Base-by-base conservation (phyloP, 2,888 invertebrate genomes). In the Seira ritae region DNA sequence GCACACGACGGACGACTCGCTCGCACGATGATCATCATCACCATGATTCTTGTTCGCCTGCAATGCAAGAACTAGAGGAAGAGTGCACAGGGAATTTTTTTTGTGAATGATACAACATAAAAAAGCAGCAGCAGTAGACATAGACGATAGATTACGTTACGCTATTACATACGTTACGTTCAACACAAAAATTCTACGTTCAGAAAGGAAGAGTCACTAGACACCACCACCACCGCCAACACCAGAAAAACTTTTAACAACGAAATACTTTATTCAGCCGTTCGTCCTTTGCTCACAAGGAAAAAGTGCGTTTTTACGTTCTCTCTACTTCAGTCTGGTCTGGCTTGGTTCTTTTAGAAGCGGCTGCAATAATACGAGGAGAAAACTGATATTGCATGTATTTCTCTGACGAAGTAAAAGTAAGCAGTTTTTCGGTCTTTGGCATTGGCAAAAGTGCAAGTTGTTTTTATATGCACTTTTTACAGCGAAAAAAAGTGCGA, bases 391-490 rank as follows among this genome's bases (percentile, higher is more conserved):
- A 46, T 66, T 65, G 20, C 8, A 31, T 31, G 31, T 31, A 31
- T 66, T 31, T 24, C 24, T 24, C 15, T 24, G 60, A 1, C 24
- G 31, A 1, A 55, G 55, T 10, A 60, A 6, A 10, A 23, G 60
- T 24, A 20, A 62, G 73, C 73, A 67, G 37, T 68, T 80, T 72
- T 75, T 69, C 70, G 80, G 80, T 80, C 80, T 80, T 80, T 80
- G 80, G 80, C 80, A 80, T 80, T 80, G 80, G 80, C 80, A 75
- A 80, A 80, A 80, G 75, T 75, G 75, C 75, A 75, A 74, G 75
- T 80, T 75, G 80, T 75, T 70, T 72, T 75, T 70, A 70, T 71
- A 75, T 80, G 80, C 80, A 80, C 73, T 80, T 80, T 31, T 70
- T 70, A 77, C 77, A 60, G 15, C 70, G 19, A 23, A 55, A 55